phyloP scores from a whole-genome alignment of 1,140 invertebrate genomes.

The Monochamus saltuarius region DNA sequence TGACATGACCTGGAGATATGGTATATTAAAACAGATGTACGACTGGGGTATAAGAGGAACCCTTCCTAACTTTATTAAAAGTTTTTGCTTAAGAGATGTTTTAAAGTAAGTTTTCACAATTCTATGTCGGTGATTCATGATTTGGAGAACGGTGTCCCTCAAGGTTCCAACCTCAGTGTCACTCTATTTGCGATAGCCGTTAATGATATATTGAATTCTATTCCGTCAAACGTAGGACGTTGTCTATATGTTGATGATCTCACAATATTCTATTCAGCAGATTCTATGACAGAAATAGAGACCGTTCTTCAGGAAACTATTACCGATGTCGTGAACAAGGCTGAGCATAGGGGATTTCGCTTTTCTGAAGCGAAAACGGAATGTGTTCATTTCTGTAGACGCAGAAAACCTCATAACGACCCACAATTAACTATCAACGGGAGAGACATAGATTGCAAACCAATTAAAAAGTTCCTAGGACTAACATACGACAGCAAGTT shows the following conservation, averaged over 20 bases:
- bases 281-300: too few species aligned
- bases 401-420: too few species aligned
- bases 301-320: too few species aligned
- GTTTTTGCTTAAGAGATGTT: conserved; percentile 21
- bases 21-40: conserved; percentile 21
- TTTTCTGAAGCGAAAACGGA: too few species aligned
- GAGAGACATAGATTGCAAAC: too few species aligned
- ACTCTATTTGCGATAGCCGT: conserved; percentile 25
- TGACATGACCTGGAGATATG: conserved; percentile 30
- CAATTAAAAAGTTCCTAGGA: too few species aligned
- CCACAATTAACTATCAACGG: too few species aligned
- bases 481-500: too few species aligned
- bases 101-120: conserved; percentile 19
- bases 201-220: conserved; percentile 8
- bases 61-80: conserved; percentile 13
- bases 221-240: not conserved
- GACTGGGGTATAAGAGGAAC: conserved; percentile 24
- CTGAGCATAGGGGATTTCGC: too few species aligned
- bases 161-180: conserved; percentile 21
- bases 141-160: conserved; percentile 25
- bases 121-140: not conserved
- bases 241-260: conserved; percentile 25
- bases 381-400: too few species aligned
- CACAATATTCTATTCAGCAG: not conserved
- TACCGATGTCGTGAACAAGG: too few species aligned